Percentiles rank a stretch among this genome's conserved stretches.
phyloP scores from a whole-genome alignment of 1,140 invertebrate species.

The Euschistus heros region DNA sequence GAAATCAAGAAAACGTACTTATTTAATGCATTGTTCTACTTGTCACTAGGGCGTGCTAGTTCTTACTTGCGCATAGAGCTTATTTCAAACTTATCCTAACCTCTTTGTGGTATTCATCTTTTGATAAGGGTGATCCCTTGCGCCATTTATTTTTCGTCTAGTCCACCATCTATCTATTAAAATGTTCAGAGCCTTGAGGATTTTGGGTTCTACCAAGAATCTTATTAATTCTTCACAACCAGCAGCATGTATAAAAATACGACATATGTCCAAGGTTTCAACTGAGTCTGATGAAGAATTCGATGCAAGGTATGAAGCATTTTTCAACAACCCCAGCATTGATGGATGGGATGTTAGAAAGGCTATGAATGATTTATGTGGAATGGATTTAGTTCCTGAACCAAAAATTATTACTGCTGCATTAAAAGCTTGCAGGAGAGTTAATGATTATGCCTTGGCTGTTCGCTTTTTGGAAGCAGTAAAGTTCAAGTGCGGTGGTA shows the following conservation, averaged over 20 bases:
- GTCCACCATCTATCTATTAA: not conserved
- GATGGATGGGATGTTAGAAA: slow-evolving; percentile 95
- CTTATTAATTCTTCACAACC: not conserved
- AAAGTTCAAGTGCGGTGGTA: slow-evolving; percentile 79
- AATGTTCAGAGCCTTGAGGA: slow-evolving; percentile 1
- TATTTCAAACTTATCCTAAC: too few relatives aligned
- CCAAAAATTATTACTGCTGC: slow-evolving; percentile 85
- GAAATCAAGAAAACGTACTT: too few relatives aligned
- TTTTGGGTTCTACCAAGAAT: not conserved
- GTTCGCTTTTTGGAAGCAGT: slow-evolving; percentile 86
- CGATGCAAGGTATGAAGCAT: slow-evolving; percentile 67
- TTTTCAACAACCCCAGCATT: slow-evolving; percentile 80
- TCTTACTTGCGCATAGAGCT: too few relatives aligned
- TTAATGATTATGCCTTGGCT: slow-evolving; percentile 89
- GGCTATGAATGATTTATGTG: slow-evolving; percentile 61
- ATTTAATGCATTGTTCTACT: too few relatives aligned
- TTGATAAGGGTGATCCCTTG: too few relatives aligned
- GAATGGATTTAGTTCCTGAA: slow-evolving; percentile 88
- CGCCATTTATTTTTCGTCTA: too few relatives aligned
- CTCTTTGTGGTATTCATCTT: too few relatives aligned
- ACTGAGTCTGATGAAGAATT: slow-evolving; percentile 35
- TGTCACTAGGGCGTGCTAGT: too few relatives aligned
- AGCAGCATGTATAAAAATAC: not conserved
- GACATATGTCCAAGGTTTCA: not conserved
- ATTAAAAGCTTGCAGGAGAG: slow-evolving; percentile 79